Percentiles rank a stretch among this genome's conserved stretches.
Conservation (phyloP, 2,113 vertebrate genomes). For the Heterochromis multidens region DNA sequence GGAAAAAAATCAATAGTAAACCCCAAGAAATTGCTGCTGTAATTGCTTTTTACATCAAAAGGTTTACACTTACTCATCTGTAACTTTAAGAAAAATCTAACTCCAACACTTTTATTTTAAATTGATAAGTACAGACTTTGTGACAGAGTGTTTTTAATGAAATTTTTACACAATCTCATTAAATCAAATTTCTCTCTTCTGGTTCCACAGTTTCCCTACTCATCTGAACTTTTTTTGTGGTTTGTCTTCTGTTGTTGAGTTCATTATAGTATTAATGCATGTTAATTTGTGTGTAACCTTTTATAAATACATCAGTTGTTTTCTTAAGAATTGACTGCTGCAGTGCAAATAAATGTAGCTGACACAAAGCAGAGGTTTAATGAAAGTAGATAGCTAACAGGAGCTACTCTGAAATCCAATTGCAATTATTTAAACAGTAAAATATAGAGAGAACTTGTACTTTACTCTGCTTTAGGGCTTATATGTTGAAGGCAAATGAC, state of each 20-base stretch:
- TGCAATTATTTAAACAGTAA: background rate
- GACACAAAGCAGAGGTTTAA: background rate
- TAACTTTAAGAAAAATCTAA: background rate
- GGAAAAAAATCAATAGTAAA: constrained; percentile 50
- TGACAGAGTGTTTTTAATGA: too few relatives aligned
- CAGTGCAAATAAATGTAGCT: background rate
- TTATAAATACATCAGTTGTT: background rate
- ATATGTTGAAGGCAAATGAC: background rate
- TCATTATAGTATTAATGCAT: background rate
- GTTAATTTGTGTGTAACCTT: background rate
- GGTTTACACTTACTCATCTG: constrained; percentile 30
- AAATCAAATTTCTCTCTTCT: background rate
- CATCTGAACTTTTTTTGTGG: background rate
- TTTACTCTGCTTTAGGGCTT: background rate
- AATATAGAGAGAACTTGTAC: background rate
- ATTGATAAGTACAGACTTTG: background rate
- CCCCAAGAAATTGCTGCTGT: constrained; percentile 38
- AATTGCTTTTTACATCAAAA: constrained; percentile 57
- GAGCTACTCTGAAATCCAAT: background rate
- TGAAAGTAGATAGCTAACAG: background rate
- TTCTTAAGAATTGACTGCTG: background rate
- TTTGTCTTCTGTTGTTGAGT: background rate
- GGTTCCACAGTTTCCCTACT: background rate
- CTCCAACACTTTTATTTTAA: background rate
- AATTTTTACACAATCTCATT: too few relatives aligned